Evolutionary conservation across 2,113 vertebrate genomes (phyloP).

Genomic region (Entelurus aequoreus): DNA sequence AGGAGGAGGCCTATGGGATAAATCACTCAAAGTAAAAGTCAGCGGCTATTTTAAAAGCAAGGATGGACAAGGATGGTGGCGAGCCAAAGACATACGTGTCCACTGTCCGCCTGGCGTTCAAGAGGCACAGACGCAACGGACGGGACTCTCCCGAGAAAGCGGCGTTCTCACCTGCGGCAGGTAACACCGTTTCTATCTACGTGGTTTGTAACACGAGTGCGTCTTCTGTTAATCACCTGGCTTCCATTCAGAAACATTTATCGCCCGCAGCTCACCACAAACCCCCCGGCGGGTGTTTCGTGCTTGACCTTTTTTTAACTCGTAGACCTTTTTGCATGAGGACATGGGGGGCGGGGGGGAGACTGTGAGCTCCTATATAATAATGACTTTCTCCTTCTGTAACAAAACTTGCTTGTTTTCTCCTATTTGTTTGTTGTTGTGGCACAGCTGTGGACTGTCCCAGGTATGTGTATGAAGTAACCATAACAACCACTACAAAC

Average conservation of each 20-base stretch:
- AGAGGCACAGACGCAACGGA: constrained; percentile 23
- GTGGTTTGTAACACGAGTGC: background rate
- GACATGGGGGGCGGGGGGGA: background rate
- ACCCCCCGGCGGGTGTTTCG: background rate
- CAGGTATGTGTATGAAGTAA: no score
- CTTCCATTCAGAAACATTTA: background rate
- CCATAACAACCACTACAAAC: no score
- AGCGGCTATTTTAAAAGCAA: constrained; percentile 15
- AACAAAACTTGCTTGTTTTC: no score
- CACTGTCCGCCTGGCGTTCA: constrained; percentile 58
- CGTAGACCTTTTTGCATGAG: background rate
- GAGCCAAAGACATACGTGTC: constrained; percentile 62
- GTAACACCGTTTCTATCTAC: constrained; percentile 29
- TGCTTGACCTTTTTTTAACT: constrained; percentile 3
- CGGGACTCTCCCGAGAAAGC: constrained; percentile 28
- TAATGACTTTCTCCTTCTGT: no score
- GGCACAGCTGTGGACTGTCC: no score
- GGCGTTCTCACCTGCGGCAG: constrained; percentile 31
- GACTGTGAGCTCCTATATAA: background rate
- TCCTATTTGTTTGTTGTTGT: no score
- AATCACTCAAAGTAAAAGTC: constrained; percentile 14
- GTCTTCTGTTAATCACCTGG: background rate
- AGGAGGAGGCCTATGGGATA: constrained; percentile 15
- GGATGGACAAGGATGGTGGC: constrained; percentile 51
- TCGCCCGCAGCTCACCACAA: background rate